phyloP scores from a whole-genome alignment of 2,797 vertebrate genomes.

The Numenius phaeopus region DNA sequence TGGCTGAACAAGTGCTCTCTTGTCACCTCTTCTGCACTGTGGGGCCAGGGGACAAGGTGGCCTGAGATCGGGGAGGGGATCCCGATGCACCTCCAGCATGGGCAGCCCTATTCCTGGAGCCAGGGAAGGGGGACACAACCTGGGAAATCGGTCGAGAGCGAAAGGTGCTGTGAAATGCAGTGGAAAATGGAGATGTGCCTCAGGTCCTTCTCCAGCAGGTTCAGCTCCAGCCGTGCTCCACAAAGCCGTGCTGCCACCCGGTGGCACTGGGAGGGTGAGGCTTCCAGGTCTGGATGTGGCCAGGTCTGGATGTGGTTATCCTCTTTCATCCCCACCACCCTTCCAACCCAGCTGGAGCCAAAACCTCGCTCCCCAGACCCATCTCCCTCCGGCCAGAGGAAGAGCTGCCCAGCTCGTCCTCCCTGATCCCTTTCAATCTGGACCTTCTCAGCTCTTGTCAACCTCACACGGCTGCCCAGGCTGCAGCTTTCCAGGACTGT shows the following conservation, averaged over 20 bases:
- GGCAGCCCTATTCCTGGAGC: not conserved
- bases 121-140: not conserved
- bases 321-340: no score
- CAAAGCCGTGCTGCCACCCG: conserved; percentile 49
- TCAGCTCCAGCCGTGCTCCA: not conserved
- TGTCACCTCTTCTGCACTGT: not conserved
- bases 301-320: accelerated
- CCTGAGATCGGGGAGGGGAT: not conserved
- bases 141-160: not conserved
- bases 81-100: not conserved
- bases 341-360: not conserved
- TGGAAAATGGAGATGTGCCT: not conserved
- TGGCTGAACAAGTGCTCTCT: not conserved
- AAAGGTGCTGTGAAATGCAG: not conserved
- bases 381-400: not conserved
- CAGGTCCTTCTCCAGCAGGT: not conserved
- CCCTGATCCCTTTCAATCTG: not conserved
- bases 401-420: not conserved
- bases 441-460: not conserved
- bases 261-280: not conserved
- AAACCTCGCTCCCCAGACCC: not conserved
- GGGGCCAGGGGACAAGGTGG: not conserved
- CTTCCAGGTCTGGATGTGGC: not conserved
- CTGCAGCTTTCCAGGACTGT: not conserved
- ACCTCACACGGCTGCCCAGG: accelerated